Conservation (phyloP, 2,113 vertebrate genomes). For the Silurus asotus region DNA sequence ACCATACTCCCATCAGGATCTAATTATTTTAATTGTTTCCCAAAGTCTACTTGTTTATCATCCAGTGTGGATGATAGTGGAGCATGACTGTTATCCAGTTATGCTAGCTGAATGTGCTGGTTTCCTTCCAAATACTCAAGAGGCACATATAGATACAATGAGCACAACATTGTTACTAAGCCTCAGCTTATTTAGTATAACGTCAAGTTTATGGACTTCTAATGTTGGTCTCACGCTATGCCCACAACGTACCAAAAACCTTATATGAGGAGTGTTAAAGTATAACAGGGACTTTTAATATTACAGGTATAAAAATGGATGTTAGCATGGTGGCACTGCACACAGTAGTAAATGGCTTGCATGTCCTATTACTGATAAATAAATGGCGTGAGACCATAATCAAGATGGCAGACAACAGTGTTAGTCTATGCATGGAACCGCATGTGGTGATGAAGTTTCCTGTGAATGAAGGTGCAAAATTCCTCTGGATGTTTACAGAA, state of each 20-base stretch:
- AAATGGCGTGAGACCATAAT: no score
- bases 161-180: not conserved
- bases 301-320: no score
- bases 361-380: no score
- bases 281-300: no score
- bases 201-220: not conserved
- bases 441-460: no score
- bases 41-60: constrained; percentile 4
- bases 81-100: no score
- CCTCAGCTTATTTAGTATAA: not conserved
- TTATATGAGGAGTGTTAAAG: not conserved
- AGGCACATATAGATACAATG: not conserved
- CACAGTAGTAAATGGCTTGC: no score
- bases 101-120: not conserved
- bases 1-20: not conserved
- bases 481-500: no score
- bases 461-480: no score
- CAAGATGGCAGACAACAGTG: no score
- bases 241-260: not conserved
- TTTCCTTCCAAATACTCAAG: not conserved
- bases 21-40: constrained; percentile 7
- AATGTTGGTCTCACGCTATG: not conserved
- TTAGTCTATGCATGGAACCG: no score
- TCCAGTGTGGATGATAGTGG: not conserved
- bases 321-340: no score